Percentiles rank a stretch among this genome's conserved stretches.
Conservation (phyloP, 2,888 invertebrate species). For the Hedychridium roseum region DNA sequence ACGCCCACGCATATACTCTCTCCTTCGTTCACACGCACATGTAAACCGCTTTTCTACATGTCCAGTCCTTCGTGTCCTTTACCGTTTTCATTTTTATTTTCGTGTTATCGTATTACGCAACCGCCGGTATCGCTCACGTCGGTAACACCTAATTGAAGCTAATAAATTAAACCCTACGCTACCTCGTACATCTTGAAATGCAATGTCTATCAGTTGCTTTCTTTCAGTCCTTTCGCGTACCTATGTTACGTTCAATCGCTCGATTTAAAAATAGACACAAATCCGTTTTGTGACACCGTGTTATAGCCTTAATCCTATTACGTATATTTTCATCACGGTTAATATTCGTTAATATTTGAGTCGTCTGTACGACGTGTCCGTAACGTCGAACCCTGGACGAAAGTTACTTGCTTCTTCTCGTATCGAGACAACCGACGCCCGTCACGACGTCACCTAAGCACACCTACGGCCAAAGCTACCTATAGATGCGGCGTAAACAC, state of each 20-base stretch:
- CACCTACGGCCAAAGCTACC: constrained; percentile 16
- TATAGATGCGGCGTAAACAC: constrained; percentile 23
- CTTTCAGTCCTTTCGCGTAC: constrained; percentile 18
- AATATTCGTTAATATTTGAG: constrained; percentile 25
- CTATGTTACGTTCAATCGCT: constrained; percentile 38
- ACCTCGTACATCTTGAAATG: no score
- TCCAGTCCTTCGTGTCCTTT: constrained; percentile 19
- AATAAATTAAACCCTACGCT: constrained; percentile 52
- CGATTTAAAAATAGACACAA: constrained; percentile 63
- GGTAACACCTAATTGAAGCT: constrained; percentile 27
- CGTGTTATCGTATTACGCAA: constrained; percentile 1
- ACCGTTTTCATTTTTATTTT: background rate
- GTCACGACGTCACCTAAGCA: constrained; percentile 9
- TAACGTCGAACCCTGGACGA: background rate
- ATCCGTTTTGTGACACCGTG: constrained; percentile 45
- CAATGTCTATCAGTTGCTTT: no score
- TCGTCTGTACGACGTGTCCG: background rate
- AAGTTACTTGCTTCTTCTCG: no score
- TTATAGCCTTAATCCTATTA: constrained; percentile 58
- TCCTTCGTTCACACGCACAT: background rate
- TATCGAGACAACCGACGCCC: constrained; percentile 9
- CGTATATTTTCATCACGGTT: constrained; percentile 63
- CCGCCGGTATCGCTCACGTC: constrained; percentile 30
- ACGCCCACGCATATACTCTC: background rate
- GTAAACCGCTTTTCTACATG: background rate